Percentiles rank a stretch among this genome's conserved stretches.
Evolutionary conservation across 1,140 invertebrate species (phyloP).

Genomic region (Coenobita brevimanus): DNA sequence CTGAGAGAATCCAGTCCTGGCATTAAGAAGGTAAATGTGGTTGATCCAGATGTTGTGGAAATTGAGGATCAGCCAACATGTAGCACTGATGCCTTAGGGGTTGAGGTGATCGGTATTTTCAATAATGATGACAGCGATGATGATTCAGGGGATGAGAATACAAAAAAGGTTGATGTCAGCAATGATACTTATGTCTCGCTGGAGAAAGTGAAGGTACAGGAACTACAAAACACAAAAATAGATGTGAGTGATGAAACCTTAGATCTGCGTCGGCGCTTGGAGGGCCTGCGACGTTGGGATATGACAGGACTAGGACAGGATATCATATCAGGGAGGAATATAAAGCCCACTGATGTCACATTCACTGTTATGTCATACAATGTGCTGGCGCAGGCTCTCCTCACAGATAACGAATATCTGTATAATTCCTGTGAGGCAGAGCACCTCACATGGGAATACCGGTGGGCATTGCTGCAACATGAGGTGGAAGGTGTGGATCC

Average conservation of each 20-base stretch:
- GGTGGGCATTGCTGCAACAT: constrained; percentile 80
- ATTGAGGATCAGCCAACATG: constrained; percentile 10
- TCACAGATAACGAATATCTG: constrained; percentile 83
- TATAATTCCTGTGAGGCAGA: constrained; percentile 80
- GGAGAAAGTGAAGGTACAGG: neutral
- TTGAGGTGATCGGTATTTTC: constrained; percentile 6
- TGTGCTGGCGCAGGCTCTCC: constrained; percentile 87
- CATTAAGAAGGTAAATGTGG: constrained; percentile 31
- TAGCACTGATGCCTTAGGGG: neutral
- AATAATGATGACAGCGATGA: neutral
- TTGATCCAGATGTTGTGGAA: constrained; percentile 48
- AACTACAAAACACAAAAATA: constrained; percentile 24
- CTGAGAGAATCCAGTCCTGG: neutral
- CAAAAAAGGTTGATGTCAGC: constrained; percentile 4
- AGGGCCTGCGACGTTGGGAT: constrained; percentile 46
- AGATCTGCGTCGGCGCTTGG: constrained; percentile 6
- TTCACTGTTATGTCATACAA: constrained; percentile 85
- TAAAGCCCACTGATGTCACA: constrained; percentile 67
- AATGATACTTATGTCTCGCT: constrained; percentile 25
- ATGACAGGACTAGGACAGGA: constrained; percentile 39
- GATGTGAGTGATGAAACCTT: constrained; percentile 38
- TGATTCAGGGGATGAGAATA: neutral
- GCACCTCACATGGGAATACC: constrained; percentile 81
- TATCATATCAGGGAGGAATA: neutral
- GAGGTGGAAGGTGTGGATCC: constrained; percentile 83